Base-by-base conservation (phyloP, 2,113 vertebrate species). In the Myotis yumanensis region DNA sequence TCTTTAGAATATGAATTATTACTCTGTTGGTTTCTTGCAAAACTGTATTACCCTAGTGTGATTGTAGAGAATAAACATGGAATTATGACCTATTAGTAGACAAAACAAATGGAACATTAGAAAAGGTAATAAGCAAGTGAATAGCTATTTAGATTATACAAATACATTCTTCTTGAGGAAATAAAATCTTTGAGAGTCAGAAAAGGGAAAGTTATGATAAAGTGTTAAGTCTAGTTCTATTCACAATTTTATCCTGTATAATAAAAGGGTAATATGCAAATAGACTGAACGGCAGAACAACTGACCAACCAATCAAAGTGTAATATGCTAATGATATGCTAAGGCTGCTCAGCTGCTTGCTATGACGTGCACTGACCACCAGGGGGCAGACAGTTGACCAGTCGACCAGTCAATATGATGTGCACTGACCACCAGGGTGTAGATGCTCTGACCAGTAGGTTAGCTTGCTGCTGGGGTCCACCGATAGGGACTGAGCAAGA, bases 1-100 rank as follows among this genome's bases (percentile, higher is more conserved):
- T 12, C n/a, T 16, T 93, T 89, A 48, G 79, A 86, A 81, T 66
- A 30, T 81, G 43, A 30, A 68, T 91, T 75, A 52, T 87, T 95
- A 35, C 10, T 35, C 2, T 91, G 11, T 84, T 90, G 69, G 52
- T 93, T 95, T 59, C 25, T 91, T 86, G 7, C 54, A 37, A 69
- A 93, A 79, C 25, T 89, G 35, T 94, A 15, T 14, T 64, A 28
- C 12, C 5, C 20, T 25, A 57, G 37, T 73, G 86, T 83, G 9
- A 37, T 15, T 72, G 10, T 30, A 8, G 16, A 75, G 40, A 86
- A 35, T 68, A 75, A 93, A 37, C 11, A 14, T 76, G 5, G 5
- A 40, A 48, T 40, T 89, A 68, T 59, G 30, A 62, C 9, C 40
- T 52, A 11, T 16, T 80, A 80, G 1, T 71, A 88, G 22, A 32